These are phyloP conservation scores for Calephelis nemesis DNA, from an alignment of 1,140 invertebrate species.

Conservation along the genomic window DNA sequence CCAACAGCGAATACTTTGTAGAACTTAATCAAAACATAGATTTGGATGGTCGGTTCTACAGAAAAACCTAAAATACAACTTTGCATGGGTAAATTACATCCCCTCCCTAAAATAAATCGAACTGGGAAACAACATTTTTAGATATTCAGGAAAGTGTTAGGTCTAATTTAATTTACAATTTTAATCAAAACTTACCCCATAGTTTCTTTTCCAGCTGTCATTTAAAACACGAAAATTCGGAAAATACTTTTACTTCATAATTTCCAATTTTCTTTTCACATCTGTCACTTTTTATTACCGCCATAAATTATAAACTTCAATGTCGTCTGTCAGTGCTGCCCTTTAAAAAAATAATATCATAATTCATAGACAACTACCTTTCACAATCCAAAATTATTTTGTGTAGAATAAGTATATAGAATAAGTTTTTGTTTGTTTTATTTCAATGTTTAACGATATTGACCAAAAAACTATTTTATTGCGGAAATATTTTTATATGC, in stretches of 20 bases:
- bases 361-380: not conserved
- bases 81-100: constrained; percentile 73
- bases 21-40: constrained; percentile 34
- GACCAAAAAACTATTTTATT: too few species aligned
- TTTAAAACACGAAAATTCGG: constrained; percentile 75
- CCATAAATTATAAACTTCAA: constrained; percentile 15
- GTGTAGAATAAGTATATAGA: too few species aligned
- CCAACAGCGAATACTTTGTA: constrained; percentile 2
- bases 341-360: constrained; percentile 15
- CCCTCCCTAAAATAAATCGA: constrained; percentile 75
- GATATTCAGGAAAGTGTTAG: constrained; percentile 11
- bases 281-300: constrained; percentile 48
- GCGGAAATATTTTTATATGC: too few species aligned
- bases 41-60: constrained; percentile 9
- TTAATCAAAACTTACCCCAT: constrained; percentile 79
- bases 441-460: too few species aligned
- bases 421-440: too few species aligned
- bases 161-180: not conserved
- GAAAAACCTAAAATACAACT: constrained; percentile 68
- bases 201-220: constrained; percentile 83
- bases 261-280: constrained; percentile 68
- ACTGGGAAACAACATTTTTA: constrained; percentile 45
- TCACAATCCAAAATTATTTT: too few species aligned
- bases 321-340: constrained; percentile 31
- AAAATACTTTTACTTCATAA: constrained; percentile 74